Evolutionary conservation across 2,113 vertebrate genomes (phyloP), one percentile per base, ranked within the genome.

Genomic region (Rostratula benghalensis): DNA sequence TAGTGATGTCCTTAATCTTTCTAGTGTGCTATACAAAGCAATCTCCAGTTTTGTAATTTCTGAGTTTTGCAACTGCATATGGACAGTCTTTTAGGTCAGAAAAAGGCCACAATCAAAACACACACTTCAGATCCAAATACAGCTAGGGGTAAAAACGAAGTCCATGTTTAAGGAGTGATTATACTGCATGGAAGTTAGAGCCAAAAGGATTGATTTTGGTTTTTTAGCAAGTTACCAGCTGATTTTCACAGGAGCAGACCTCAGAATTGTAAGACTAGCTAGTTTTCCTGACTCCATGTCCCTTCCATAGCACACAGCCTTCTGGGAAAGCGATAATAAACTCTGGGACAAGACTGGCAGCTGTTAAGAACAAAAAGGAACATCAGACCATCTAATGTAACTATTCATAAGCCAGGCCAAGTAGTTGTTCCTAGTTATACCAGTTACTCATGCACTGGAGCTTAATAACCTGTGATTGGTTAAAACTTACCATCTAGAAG

Each of bases 161-260:
- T 56, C 83, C 16, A 10, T 20, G 28, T 57, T n/a, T 83, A 84
- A 89, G 56, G 22, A 64, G 2, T 7, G 59, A 78, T 94, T 75
- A 57, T 64, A 61, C 65, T 68, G 30, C 53, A 53, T 4, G 3
- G 48, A 84, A 92, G 61, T 67, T 33, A 60, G 77, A 94, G 35
- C 13, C 54, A 64, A 80, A 92, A 68, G 20, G 18, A 82, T 91
- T 87, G 90, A 11, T 91, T 59, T 65, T n/a, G 18, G 0, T 15
- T 27, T 77, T 87, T 88, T 68, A 95, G 51, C 75, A 70, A 83
- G 89, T 81, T 77, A 46, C 30, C 91, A 88, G 20, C 4, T 89
- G 77, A 92, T 96, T 95, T 95, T 96, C 84, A 93, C 82, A 94
- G 89, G 69, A 95, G 86, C 84, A 96, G 73, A 96, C 41, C 51